Percentiles rank a stretch among this genome's conserved stretches.
Evolutionary conservation across 2,113 vertebrate species (phyloP).

Genomic region (Periophthalmus modestus): DNA sequence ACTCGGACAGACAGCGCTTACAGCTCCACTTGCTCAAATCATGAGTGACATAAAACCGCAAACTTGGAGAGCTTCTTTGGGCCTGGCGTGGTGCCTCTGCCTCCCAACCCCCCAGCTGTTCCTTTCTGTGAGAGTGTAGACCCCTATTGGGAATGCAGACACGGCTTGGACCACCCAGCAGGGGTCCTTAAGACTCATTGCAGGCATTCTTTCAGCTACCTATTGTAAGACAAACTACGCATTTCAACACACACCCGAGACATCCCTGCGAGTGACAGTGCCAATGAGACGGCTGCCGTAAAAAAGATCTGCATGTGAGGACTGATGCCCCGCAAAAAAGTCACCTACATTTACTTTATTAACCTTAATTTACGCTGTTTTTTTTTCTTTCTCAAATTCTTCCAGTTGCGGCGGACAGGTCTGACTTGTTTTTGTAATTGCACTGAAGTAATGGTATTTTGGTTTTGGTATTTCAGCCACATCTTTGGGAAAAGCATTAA

Average conservation of each 20-base stretch:
- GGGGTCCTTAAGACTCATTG: constrained; percentile 36
- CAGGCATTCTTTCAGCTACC: constrained; percentile 52
- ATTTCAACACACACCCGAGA: constrained; percentile 50
- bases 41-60: constrained; percentile 14
- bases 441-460: too few relatives aligned
- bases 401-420: too few relatives aligned
- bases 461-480: too few relatives aligned
- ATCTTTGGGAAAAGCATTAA: too few relatives aligned
- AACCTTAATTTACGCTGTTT: too few relatives aligned
- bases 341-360: too few relatives aligned
- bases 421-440: too few relatives aligned
- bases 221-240: constrained; percentile 54
- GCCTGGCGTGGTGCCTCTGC: background rate
- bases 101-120: constrained; percentile 32
- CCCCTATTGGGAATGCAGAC: constrained; percentile 64
- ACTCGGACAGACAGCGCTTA: background rate
- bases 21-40: background rate
- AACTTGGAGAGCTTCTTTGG: background rate
- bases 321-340: too few relatives aligned
- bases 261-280: constrained; percentile 22
- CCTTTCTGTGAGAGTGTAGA: constrained; percentile 21
- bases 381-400: too few relatives aligned
- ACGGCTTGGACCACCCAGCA: constrained; percentile 51
- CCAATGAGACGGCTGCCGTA: constrained; percentile 2
- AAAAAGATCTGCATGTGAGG: background rate